phyloP scores from a whole-genome alignment of 2,113 vertebrate species.

The Python bivittatus region DNA sequence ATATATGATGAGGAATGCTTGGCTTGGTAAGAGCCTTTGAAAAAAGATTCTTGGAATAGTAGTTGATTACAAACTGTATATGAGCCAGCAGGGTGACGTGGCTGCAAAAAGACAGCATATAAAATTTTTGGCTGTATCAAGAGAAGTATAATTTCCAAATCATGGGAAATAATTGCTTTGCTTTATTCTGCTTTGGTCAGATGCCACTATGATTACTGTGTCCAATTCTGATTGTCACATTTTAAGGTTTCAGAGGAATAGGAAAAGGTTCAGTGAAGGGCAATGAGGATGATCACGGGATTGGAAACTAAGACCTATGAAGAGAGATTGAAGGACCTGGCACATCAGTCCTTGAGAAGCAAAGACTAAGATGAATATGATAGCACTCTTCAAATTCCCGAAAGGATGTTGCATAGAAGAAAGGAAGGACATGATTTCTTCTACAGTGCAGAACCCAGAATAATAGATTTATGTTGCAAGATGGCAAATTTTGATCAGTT shows the following conservation, averaged over 20 bases:
- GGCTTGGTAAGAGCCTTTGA: background rate
- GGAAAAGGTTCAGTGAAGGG: background rate
- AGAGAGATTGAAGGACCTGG: background rate
- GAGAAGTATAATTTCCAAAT: background rate
- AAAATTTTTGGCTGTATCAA: background rate
- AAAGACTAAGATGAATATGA: background rate
- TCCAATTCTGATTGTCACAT: background rate
- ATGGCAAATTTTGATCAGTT: background rate
- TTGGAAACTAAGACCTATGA: background rate
- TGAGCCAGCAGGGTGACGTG: background rate
- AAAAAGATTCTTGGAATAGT: background rate
- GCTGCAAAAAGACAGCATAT: background rate
- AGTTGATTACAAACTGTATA: background rate
- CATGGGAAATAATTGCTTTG: background rate
- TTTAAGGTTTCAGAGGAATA: background rate
- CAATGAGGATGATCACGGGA: background rate
- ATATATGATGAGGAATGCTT: background rate
- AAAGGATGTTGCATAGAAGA: background rate
- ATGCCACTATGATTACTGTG: background rate
- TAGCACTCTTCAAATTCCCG: background rate
- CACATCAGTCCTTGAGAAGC: background rate
- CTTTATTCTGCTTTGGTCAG: background rate
- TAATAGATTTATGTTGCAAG: background rate
- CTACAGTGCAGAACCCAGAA: too few species aligned
- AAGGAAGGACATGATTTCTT: conserved; percentile 5